Evolutionary conservation across 2,113 vertebrate species (phyloP).

Genomic region (Scopus umbretta): DNA sequence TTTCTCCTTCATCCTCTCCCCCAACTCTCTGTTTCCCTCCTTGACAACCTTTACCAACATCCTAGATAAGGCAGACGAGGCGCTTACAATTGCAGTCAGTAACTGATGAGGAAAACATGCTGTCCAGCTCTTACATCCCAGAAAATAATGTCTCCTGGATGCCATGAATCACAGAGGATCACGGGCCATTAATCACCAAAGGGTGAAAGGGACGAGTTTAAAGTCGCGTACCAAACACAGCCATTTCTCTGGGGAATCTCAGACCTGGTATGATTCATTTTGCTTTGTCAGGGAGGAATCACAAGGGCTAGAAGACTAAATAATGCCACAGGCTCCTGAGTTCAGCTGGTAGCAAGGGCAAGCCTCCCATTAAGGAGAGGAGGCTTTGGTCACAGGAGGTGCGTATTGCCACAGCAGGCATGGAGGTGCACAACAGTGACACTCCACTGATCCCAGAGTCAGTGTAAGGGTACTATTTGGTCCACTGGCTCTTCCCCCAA

Average conservation of each 20-base stretch:
- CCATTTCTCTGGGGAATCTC: conserved; percentile 7
- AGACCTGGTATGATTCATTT: conserved; percentile 19
- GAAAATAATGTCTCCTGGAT: conserved; percentile 41
- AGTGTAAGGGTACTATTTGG: neutral
- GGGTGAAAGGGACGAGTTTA: neutral
- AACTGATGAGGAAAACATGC: conserved; percentile 60
- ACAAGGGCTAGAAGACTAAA: neutral
- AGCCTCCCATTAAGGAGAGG: neutral
- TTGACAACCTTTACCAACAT: neutral
- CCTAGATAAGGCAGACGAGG: neutral
- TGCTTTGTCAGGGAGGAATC: neutral
- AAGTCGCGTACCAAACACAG: conserved; percentile 1
- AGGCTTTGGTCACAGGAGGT: neutral
- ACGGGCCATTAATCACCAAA: conserved; percentile 28
- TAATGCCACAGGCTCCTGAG: neutral
- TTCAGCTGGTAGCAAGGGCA: neutral
- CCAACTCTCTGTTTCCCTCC: neutral
- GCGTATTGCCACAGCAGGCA: neutral
- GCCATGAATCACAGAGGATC: neutral
- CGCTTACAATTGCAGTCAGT: neutral
- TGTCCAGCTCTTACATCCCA: conserved; percentile 7
- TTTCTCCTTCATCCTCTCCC: neutral
- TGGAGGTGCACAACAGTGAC: neutral
- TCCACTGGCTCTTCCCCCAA: neutral
- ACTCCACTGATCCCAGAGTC: neutral